Base-by-base conservation (phyloP, 1,140 invertebrate species). In the Coelopa frigida region DNA sequence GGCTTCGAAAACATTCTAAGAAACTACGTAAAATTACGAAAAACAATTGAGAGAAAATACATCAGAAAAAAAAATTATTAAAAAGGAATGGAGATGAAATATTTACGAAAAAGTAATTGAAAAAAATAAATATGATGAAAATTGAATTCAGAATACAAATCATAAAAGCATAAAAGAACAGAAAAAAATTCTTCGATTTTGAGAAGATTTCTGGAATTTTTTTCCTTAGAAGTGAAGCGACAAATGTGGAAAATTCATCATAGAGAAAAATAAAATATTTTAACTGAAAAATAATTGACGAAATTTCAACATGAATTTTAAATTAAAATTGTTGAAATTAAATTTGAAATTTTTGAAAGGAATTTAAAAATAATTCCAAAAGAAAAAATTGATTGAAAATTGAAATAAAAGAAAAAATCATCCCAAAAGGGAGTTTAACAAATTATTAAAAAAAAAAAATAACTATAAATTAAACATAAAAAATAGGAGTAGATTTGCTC, bases 31-130 rank as follows among this genome's bases (percentile, higher is more conserved):
- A 24, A 17, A 42, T 32, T 26, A 32, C 7, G 3, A 10, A 32
- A 43, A 31, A 31, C 31, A 10, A 10, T 5, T 22, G 23, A 31
- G 12, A 43, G 23, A 32, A 29, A 2, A 42, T 29, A 29, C 37
- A 29, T 42, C 31, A 14, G 8, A 29, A 42, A 42, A 38, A 38
- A 14, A 38, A 38, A 38, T 38, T 18, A 18, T n/a, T n/a, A 38
- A 38, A 14, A 22, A 39, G 26, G 26, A 39, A 22, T 39, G 12
- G 5, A 31, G 15, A 7, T 3, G 23, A 20, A 31, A 31, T 21
- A 43, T 29, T 10, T 18, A 29, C 22, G 5, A 40, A 40, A 21
- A 39, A 40, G 29, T 15, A 10, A 17, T 23, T 26, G 14, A n/a
- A 5, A 12, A 26, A 40, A 40, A 24, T 32, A 17, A 11, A 20